phyloP scores from a whole-genome alignment of 2,113 vertebrate genomes.

The Dicrurus megarhynchus region DNA sequence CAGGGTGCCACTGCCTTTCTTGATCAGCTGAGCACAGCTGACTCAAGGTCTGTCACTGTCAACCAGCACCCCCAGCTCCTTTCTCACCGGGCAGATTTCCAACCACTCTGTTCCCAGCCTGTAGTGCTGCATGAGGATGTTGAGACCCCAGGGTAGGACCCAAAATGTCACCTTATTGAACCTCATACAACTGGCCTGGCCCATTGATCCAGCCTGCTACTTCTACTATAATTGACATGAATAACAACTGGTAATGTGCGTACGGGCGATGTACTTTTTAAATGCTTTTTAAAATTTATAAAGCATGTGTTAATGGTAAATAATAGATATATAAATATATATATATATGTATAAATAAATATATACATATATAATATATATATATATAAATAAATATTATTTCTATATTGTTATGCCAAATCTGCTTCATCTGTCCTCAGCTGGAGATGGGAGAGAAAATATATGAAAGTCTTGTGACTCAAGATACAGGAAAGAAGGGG shows the following conservation, averaged over 20 bases:
- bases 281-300: background rate
- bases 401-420: background rate
- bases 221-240: background rate
- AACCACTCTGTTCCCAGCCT: background rate
- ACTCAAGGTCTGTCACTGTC: background rate
- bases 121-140: background rate
- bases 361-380: too few species aligned
- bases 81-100: background rate
- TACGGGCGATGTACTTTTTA: background rate
- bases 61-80: background rate
- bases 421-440: background rate
- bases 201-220: rapidly evolving
- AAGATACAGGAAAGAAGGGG: background rate
- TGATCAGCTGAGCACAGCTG: background rate
- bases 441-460: background rate
- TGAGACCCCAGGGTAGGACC: background rate
- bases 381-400: background rate
- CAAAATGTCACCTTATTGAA: too few species aligned
- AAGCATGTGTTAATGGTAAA: background rate
- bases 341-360: background rate
- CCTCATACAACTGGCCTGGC: background rate
- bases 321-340: too few species aligned
- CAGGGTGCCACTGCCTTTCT: background rate
- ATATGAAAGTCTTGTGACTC: background rate
- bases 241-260: background rate